Base-by-base conservation (phyloP, 2,797 vertebrate species). In the Eulemur rubriventer region DNA sequence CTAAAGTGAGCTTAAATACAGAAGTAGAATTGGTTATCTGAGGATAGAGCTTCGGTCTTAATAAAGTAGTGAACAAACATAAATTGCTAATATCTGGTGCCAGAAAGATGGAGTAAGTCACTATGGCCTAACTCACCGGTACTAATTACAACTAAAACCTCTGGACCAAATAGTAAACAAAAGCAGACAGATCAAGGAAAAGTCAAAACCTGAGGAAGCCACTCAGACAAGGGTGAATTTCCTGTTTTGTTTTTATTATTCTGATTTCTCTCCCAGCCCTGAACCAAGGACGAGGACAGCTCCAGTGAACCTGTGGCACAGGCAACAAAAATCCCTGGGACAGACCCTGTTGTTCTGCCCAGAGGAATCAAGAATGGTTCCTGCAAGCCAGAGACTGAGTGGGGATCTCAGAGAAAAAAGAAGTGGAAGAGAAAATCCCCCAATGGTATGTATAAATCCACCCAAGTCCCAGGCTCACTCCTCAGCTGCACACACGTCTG, bases 401-500 rank as follows among this genome's bases (percentile, higher is more conserved):
- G 6, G 55, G 10, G 3, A 43, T 26, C 72, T 55, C 55, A 16
- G 33, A 41, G 55, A 75, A 80, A n/a, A 52, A 24, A 67, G n/a
- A 16, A 46, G 11, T 16, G 20, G 35, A 69, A 69, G 24, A 88
- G 33, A 80, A 46, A 26, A n/a, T 26, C 7, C 9, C 16, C 41
- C 43, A 2, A 26, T 0, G 9, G 14, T 10, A 4, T 12, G 20
- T 24, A 0, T 0, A 10, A 67, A 57, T 28, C 48, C 41, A 28
- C 11, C 24, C 17, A 46, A 5, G 7, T 12, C 26, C 26, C 57
- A 17, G 63, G 57, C 41, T 28, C 20, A 69, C 33, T 10, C 12
- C 35, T 89, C 69, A 50, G 33, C 9, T 7, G 24, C 9, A 3
- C 12, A 1, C 20, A 13, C 1, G 26, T 13, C n/a, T 73, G 24